Percentiles rank a stretch among this genome's conserved stretches.
phyloP scores from a whole-genome alignment of 2,888 invertebrate genomes.

The Dichetophora obliterata region DNA sequence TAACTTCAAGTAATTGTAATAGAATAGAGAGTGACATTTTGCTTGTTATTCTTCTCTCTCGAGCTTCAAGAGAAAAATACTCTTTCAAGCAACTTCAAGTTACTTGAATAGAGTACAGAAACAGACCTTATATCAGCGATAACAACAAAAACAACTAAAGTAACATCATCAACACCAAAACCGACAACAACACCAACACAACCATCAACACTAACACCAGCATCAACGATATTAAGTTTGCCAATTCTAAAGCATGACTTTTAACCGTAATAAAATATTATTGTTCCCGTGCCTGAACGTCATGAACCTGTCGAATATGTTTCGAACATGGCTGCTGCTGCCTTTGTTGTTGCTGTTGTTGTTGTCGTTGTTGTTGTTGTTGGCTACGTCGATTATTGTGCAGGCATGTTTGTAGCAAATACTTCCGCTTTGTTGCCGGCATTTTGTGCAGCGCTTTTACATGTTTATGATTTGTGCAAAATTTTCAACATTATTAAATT shows the following conservation, averaged over 20 bases:
- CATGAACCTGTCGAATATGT: neutral
- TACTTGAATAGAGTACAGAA: too few species aligned
- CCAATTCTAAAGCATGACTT: neutral
- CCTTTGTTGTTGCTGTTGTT: neutral
- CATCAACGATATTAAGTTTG: neutral
- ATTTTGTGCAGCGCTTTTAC: neutral
- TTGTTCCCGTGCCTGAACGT: neutral
- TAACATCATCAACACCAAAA: neutral
- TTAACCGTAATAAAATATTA: neutral
- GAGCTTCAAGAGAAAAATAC: too few species aligned
- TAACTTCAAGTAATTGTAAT: too few species aligned
- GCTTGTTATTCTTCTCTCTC: too few species aligned
- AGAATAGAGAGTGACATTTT: too few species aligned
- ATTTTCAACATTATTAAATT: conserved; percentile 26
- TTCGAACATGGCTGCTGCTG: neutral
- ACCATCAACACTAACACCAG: neutral
- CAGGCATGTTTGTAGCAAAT: neutral
- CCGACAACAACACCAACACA: neutral
- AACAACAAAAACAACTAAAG: neutral
- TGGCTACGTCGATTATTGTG: neutral
- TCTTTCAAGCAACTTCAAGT: too few species aligned
- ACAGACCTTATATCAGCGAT: too few species aligned
- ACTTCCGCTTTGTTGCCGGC: neutral
- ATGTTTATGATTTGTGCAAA: conserved; percentile 15
- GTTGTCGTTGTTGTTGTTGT: neutral